Evolutionary conservation across 2,113 vertebrate species (phyloP), one percentile per base, ranked within the genome.

Genomic region (Centropus unirufus): DNA sequence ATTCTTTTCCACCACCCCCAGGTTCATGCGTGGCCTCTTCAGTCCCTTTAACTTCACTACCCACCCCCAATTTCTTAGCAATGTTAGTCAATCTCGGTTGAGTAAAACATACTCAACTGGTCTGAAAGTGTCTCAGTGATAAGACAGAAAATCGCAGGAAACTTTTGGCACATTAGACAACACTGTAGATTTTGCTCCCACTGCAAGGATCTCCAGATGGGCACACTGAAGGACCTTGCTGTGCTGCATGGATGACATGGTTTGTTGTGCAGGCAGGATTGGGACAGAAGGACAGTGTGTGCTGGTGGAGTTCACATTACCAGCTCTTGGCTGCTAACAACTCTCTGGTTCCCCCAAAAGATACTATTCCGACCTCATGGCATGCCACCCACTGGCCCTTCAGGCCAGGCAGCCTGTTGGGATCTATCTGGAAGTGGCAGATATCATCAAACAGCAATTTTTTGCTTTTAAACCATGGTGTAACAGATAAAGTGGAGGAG

Each of bases 321-420:
- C 57, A 72, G 9, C 21, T 9, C 26, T 47, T 58, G 51, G 17
- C 18, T 67, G 22, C 29, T 76, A n/a, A 59, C 12, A 26, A 40
- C 7, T 52, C 26, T 62, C 32, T 76, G 70, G 18, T 84, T 2
- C 1, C 11, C 36, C 4, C 14, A 21, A 23, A 21, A 32, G 0
- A 4, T 51, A 23, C 3, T 2, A 14, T 34, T 84, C 47, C 29
- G 24, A 64, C 49, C 79, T 87, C 11, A 27, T 2, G 11, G 6
- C 24, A 26, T 30, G 18, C 27, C 79, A 29, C 9, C 24, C 24
- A 23, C 29, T 61, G n/a, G n/a, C n/a, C n/a, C n/a, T n/a, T n/a
- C n/a, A n/a, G n/a, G 4, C 8, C 44, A 69, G 42, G 26, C 20
- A 83, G 18, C 6, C 54, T 1, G 2, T 0, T 49, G 24, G 2